phyloP scores from a whole-genome alignment of 2,113 vertebrate genomes.

The Gopherus evgoodei region DNA sequence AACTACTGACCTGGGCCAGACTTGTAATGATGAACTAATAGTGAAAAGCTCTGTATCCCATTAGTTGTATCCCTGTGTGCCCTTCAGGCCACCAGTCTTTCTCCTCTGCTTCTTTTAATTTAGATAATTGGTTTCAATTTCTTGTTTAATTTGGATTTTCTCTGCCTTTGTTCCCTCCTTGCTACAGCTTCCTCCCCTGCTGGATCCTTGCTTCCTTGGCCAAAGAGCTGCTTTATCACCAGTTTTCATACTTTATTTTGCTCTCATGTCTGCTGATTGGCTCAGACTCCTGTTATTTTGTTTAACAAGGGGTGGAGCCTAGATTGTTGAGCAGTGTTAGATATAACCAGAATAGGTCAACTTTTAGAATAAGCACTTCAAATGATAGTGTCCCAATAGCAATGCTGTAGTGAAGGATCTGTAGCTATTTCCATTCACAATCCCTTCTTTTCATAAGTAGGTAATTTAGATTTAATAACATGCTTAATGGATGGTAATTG shows the following conservation, averaged over 20 bases:
- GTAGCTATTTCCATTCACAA: slow-evolving; percentile 64
- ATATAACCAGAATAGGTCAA: slow-evolving; percentile 19
- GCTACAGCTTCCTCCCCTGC: neutral
- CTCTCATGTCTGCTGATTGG: neutral
- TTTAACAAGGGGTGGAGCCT: neutral
- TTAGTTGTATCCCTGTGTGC: neutral
- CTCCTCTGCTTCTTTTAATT: neutral
- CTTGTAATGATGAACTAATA: neutral
- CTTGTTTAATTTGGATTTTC: neutral
- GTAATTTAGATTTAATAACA: slow-evolving; percentile 82
- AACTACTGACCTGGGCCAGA: neutral
- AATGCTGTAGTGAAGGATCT: slow-evolving; percentile 16
- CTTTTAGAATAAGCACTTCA: slow-evolving; percentile 31
- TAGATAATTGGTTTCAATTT: neutral
- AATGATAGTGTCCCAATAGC: neutral
- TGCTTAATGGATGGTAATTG: slow-evolving; percentile 84
- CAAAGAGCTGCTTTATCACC: neutral
- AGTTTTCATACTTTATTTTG: neutral
- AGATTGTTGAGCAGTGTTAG: neutral
- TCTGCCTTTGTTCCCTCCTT: neutral
- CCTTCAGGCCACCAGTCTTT: neutral
- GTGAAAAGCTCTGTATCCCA: neutral
- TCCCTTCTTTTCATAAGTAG: slow-evolving; percentile 68
- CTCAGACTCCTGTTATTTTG: neutral
- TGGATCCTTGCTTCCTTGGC: neutral